Evolutionary conservation across 2,888 invertebrate species (phyloP), one percentile per base, ranked within the genome.

Genomic region (Andrena dorsata): DNA sequence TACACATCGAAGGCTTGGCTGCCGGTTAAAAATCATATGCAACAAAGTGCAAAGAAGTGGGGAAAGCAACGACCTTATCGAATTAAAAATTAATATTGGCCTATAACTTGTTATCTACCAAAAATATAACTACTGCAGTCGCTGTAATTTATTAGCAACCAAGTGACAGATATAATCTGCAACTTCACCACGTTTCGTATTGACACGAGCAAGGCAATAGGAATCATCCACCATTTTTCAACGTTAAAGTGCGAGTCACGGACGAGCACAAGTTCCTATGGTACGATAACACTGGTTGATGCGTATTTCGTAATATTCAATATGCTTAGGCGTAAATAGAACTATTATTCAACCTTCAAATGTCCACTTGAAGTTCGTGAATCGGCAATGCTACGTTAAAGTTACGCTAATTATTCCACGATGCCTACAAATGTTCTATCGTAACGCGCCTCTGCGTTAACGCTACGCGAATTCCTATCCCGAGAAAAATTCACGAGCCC

Each of bases 141-240:
- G 4, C 8, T 20, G n/a, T n/a, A 30, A 63, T 10, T 56, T 75
- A 58, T 23, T 53, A 30, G 35, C 10, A 26, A 23, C 53, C 16
- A 61, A 61, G 6, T 83, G 83, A 83, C 83, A 83, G 75, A 69
- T 60, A 63, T 69, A 75, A 26, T 72, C 26, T 4, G n/a, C 58
- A 35, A 47, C 71, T 71, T 68, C 64, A 72, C 61, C 41, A 60
- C 68, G 66, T 76, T 79, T 74, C 41, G 66, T 70, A 79, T 76
- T 80, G 75, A 86, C 76, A 80, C 72, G 70, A 68, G 66, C 23
- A 69, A 28, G 16, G 60, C 76, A 71, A 83, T 79, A 71, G 65
- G 60, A 64, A 78, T 23, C 65, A 73, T 77, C 85, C 84, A 88
- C 88, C 88, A 88, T 88, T 86, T 88, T 88, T 82, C 79, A 60